Evolutionary conservation across 2,113 vertebrate species (phyloP), one percentile per base, ranked within the genome.

Genomic region (Poeciliopsis occidentalis): DNA sequence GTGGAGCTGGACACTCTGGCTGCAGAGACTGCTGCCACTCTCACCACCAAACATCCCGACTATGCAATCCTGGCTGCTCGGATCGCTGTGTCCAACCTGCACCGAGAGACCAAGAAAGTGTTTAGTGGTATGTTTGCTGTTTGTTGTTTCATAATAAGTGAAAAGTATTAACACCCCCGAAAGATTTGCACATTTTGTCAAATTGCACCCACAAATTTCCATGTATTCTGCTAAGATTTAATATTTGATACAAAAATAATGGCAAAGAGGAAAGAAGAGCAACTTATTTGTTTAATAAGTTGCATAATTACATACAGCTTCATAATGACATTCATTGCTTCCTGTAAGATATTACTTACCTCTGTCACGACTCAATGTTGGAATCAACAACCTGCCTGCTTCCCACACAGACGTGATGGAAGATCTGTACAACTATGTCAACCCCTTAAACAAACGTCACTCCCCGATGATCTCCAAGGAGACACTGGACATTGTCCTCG

Each of bases 71-170:
- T 99, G 83, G 98, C 98, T 2, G 98, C 98, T 0, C 92, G 98
- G n/a, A 97, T 99, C 8, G 97, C 97, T 0, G 97, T 99, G 6
- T 99, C 97, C 73, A 99, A 98, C 80, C 80, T 99, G 86, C 98
- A 99, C 94, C 99, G 98, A 81, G 97, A 99, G 88, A 98, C 98
- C 2, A 98, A 99, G 94, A 99, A 99, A 66, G 95, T 97, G 4
- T 99, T 98, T 90, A 98, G 97, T n/a, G 98, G 98, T 99, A 61
- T 83, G 93, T 91, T 15, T 57, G 51, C 51, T 57, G 19, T 47
- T 19, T 17, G 19, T 37, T 47, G 13, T 47, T 47, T 17, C 44
- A 19, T 47, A 47, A 47, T 47, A 19, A 19, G 44, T 47, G 47
- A 51, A 24, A 51, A 51, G 47, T 22, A 51, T 51, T 22, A 17